phyloP scores from a whole-genome alignment of 2,113 vertebrate species.

The Cephalopholis sonnerati region DNA sequence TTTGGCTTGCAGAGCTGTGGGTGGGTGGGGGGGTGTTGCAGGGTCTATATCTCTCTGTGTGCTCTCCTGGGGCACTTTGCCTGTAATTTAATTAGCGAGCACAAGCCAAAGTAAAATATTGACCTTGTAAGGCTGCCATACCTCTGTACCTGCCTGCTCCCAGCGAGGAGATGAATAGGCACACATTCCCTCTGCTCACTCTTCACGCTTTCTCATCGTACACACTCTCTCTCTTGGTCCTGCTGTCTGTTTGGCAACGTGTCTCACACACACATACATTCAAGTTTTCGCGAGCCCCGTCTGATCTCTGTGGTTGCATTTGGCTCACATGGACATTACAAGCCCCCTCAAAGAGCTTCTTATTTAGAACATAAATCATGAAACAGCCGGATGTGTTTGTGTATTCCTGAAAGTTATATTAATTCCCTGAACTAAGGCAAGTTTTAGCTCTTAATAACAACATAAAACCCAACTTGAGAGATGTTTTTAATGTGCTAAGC shows the following conservation, averaged over 20 bases:
- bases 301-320: conserved; percentile 51
- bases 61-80: conserved; percentile 58
- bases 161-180: conserved; percentile 65
- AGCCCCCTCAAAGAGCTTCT: conserved; percentile 29
- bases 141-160: conserved; percentile 72
- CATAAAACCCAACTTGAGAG: background rate
- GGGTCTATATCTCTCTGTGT: conserved; percentile 54
- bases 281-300: conserved; percentile 20
- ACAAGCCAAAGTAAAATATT: conserved; percentile 82
- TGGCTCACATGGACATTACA: conserved; percentile 24
- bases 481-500: conserved; percentile 14
- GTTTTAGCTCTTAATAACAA: background rate
- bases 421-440: background rate
- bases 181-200: conserved; percentile 39
- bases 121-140: conserved; percentile 78
- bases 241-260: conserved; percentile 68
- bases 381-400: background rate
- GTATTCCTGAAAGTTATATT: background rate
- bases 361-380: conserved; percentile 6
- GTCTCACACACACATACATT: conserved; percentile 33
- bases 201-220: conserved; percentile 42
- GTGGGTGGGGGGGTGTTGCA: background rate
- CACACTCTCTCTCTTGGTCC: conserved; percentile 40
- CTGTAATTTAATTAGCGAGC: conserved; percentile 81
- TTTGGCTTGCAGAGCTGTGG: conserved; percentile 58